Percentiles rank a stretch among this genome's conserved stretches.
phyloP scores from a whole-genome alignment of 2,888 invertebrate genomes.

The Augiades crinisus region DNA sequence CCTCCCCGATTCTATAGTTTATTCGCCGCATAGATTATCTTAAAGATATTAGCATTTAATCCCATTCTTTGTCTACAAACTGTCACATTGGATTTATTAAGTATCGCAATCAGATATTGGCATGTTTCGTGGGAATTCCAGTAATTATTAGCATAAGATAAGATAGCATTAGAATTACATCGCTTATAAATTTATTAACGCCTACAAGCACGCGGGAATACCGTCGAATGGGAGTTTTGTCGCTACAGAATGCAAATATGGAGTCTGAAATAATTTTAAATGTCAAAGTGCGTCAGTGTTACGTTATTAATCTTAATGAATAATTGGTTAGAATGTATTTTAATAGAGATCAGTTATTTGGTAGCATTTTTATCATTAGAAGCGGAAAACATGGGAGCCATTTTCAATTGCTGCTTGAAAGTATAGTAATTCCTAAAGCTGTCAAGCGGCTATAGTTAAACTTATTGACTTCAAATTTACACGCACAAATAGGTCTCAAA shows the following conservation, averaged over 20 bases:
- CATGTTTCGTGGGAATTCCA: slow-evolving; percentile 43
- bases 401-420: no score
- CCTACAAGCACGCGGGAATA: slow-evolving; percentile 29
- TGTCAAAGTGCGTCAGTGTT: slow-evolving; percentile 25
- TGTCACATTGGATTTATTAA: slow-evolving; percentile 45
- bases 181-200: slow-evolving; percentile 37
- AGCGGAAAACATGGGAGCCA: no score
- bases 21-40: slow-evolving; percentile 28
- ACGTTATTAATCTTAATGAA: slow-evolving; percentile 9
- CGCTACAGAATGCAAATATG: slow-evolving; percentile 12
- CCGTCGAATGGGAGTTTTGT: slow-evolving; percentile 3
- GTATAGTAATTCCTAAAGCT: no score
- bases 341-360: no score
- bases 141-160: slow-evolving; percentile 45
- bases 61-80: slow-evolving; percentile 43
- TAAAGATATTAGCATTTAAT: slow-evolving; percentile 43
- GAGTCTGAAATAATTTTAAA: slow-evolving; percentile 6
- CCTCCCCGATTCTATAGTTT: slow-evolving; percentile 23
- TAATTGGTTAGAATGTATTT: slow-evolving; percentile 21
- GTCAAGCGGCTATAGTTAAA: no score
- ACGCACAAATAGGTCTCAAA: no score
- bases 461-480: no score
- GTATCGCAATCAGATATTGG: slow-evolving; percentile 47
- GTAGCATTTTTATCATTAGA: no score
- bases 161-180: slow-evolving; percentile 33